These are phyloP conservation scores for Darevskia mixta DNA, from an alignment of 2,797 vertebrate genomes.

Conservation along the genomic window DNA sequence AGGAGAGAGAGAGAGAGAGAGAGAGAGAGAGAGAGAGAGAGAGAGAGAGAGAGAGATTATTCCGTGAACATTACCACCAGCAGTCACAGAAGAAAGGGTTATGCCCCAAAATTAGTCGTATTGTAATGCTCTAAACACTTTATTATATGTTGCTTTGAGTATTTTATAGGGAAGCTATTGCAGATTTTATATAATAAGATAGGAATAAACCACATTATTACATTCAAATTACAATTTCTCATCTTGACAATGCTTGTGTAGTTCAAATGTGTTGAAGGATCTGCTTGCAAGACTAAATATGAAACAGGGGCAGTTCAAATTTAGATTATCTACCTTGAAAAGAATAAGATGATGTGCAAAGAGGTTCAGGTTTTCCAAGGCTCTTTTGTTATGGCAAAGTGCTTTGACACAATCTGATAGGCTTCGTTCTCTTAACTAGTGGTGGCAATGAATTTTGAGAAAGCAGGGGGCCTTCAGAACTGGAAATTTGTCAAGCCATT, in stretches of 20 bases:
- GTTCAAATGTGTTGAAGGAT: not conserved
- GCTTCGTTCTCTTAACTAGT: not conserved
- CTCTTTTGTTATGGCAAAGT: not conserved
- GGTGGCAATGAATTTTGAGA: not conserved
- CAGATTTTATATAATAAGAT: conserved; percentile 4
- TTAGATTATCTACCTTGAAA: not conserved
- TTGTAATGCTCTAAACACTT: not conserved
- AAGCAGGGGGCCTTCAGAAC: not conserved
- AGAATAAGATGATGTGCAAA: not conserved
- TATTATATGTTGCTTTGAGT: not conserved
- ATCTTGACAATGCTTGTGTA: not conserved
- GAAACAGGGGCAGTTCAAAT: not conserved
- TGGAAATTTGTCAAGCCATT: not conserved
- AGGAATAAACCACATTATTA: not conserved
- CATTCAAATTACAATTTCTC: not conserved
- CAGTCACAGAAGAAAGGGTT: not conserved
- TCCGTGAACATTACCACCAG: not conserved
- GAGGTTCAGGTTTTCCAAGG: too few relatives aligned
- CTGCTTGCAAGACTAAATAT: not conserved
- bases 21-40: not conserved
- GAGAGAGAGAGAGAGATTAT: not conserved
- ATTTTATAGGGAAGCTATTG: not conserved
- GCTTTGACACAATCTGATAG: not conserved
- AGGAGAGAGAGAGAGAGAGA: too few relatives aligned
- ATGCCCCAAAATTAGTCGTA: not conserved